These are phyloP conservation scores for Nemopilema nomurai DNA, from an alignment of 30 jellyfish, hydroid and myxozoan species.

Conservation along the genomic window DNA sequence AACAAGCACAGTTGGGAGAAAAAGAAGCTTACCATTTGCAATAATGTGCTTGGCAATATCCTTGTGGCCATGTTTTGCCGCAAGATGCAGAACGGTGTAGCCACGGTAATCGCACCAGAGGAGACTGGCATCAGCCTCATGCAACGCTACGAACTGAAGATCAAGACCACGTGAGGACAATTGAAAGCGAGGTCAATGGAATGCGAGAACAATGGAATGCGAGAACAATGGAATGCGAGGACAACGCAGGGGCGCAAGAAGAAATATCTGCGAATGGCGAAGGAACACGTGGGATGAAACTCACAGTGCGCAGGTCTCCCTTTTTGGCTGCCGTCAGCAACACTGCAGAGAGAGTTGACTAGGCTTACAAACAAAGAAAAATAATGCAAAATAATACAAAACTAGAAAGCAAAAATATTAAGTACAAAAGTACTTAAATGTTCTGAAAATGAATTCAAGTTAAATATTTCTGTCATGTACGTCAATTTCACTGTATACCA, in stretches of 20 bases:
- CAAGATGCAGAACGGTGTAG: constrained; percentile 77
- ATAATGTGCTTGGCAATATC: constrained; percentile 63
- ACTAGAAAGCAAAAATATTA: background rate
- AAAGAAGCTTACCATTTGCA: constrained; percentile 27
- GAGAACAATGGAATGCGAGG: background rate
- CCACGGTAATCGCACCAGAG: constrained; percentile 83
- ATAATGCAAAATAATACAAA: background rate
- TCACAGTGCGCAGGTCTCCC: constrained; percentile 48
- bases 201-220: background rate
- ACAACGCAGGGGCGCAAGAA: background rate
- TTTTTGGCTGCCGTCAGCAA: constrained; percentile 57
- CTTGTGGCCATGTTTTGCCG: constrained; percentile 84
- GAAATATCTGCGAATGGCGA: background rate
- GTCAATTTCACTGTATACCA: too few species aligned
- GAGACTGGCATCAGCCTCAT: constrained; percentile 66
- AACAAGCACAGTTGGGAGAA: background rate
- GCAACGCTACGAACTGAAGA: constrained; percentile 54
- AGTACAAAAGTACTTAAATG: background rate
- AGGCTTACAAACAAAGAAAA: background rate
- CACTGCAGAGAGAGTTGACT: constrained; percentile 14
- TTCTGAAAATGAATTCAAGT: background rate
- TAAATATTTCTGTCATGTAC: too few species aligned
- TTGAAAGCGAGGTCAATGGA: too few species aligned
- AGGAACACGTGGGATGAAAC: background rate
- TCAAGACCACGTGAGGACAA: too few species aligned